Conservation (phyloP, 2,113 vertebrate species). For the Uria lomvia region DNA sequence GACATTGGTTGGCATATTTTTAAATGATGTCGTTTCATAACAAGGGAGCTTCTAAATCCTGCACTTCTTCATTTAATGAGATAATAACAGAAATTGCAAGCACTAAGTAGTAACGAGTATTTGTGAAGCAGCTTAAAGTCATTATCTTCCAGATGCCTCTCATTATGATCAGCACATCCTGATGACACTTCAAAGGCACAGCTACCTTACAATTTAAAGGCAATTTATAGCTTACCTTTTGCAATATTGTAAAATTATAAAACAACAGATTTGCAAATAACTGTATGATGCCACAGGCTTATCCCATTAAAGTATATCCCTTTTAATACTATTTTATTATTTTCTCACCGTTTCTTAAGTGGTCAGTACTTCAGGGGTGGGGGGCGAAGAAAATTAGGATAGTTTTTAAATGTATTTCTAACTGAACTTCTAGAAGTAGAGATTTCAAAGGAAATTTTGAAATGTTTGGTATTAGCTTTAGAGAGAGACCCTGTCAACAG, state of each 20-base stretch:
- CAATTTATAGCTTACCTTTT: not conserved
- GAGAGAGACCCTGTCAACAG: not conserved
- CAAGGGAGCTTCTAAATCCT: not conserved
- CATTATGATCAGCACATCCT: not conserved
- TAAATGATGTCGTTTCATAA: not conserved
- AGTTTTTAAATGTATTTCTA: not conserved
- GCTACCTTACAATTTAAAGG: not conserved
- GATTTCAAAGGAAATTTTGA: not conserved
- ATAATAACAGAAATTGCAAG: slow-evolving; percentile 8
- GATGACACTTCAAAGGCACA: slow-evolving; percentile 19
- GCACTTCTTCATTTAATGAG: not conserved
- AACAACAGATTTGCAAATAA: not conserved
- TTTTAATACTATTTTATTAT: not conserved
- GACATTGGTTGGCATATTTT: not conserved
- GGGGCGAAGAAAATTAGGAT: not conserved
- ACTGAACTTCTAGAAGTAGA: not conserved
- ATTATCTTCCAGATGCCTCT: slow-evolving; percentile 2
- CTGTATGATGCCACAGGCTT: not conserved
- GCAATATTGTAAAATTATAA: not conserved
- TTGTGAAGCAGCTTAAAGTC: slow-evolving; percentile 8
- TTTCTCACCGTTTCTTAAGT: not conserved
- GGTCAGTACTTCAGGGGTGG: fast-evolving
- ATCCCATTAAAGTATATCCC: not conserved
- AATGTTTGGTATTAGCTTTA: not conserved
- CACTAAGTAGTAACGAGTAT: not conserved